These are phyloP conservation scores for Trichonephila clavata DNA, from an alignment of 1,140 invertebrate species.

Conservation along the genomic window DNA sequence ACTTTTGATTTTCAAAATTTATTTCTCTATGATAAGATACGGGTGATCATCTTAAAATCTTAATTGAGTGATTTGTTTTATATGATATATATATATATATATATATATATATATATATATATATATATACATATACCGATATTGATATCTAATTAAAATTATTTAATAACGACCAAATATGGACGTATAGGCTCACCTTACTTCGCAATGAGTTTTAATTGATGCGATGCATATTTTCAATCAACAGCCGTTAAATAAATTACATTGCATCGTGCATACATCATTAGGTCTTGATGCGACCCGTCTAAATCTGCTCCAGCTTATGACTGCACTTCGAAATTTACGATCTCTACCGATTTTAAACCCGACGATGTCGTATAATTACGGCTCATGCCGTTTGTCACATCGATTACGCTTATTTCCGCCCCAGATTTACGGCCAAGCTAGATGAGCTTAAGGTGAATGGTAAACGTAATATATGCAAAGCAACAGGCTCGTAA, in stretches of 20 bases:
- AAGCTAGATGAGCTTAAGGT: neutral
- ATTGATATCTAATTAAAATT: neutral
- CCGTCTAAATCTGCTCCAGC: constrained; percentile 19
- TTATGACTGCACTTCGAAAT: constrained; percentile 46
- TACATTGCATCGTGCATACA: constrained; percentile 50
- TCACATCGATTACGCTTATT: constrained; percentile 63
- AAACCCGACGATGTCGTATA: constrained; percentile 44
- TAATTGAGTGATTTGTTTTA: too few species aligned
- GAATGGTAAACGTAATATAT: neutral
- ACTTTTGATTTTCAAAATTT: too few species aligned
- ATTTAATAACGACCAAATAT: neutral
- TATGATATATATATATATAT: too few species aligned
- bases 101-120: too few species aligned
- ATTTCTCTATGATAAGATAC: too few species aligned
- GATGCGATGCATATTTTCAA: constrained; percentile 29
- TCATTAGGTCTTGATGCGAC: constrained; percentile 43
- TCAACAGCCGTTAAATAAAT: constrained; percentile 61
- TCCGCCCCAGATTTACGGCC: neutral
- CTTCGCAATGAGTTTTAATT: constrained; percentile 36
- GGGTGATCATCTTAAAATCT: too few species aligned
- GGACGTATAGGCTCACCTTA: neutral
- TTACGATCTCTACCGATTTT: constrained; percentile 50
- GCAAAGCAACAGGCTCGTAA: constrained; percentile 41
- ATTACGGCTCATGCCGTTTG: constrained; percentile 59
- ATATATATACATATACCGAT: too few species aligned